Conservation (phyloP, 1,140 invertebrate species). For the Lasaia peninsularis region DNA sequence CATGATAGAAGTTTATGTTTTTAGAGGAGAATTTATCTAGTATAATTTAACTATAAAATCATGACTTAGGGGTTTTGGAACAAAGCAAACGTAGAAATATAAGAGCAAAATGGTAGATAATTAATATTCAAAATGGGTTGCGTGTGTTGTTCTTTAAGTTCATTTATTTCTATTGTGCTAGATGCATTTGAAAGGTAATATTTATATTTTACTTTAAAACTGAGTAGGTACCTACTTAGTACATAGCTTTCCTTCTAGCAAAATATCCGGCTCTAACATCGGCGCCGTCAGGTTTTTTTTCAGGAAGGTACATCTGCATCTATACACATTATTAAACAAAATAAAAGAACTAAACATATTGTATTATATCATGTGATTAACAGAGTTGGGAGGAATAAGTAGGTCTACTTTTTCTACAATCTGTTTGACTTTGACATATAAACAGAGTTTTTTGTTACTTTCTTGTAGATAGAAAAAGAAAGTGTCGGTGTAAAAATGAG, state of each 20-base stretch:
- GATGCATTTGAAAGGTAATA: constrained; percentile 61
- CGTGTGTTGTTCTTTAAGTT: constrained; percentile 55
- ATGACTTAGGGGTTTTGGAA: background rate
- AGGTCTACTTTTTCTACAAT: no score
- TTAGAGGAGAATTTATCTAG: background rate
- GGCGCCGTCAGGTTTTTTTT: no score
- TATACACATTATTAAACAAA: no score
- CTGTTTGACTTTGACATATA: no score
- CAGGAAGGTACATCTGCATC: no score
- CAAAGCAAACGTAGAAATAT: background rate
- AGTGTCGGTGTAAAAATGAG: no score
- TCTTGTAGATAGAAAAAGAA: no score
- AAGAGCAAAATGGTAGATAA: background rate
- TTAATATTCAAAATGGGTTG: constrained; percentile 44
- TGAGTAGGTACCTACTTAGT: background rate
- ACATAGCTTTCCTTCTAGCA: no score
- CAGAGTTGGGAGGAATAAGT: no score
- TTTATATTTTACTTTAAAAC: background rate
- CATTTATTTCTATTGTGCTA: constrained; percentile 53
- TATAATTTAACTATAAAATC: background rate
- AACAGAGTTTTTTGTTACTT: no score
- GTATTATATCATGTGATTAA: no score
- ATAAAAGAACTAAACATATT: no score
- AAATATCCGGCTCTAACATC: background rate
- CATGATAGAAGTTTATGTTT: background rate